Evolutionary conservation across 2,888 invertebrate species (phyloP).

Genomic region (Bedellia somnulentella): DNA sequence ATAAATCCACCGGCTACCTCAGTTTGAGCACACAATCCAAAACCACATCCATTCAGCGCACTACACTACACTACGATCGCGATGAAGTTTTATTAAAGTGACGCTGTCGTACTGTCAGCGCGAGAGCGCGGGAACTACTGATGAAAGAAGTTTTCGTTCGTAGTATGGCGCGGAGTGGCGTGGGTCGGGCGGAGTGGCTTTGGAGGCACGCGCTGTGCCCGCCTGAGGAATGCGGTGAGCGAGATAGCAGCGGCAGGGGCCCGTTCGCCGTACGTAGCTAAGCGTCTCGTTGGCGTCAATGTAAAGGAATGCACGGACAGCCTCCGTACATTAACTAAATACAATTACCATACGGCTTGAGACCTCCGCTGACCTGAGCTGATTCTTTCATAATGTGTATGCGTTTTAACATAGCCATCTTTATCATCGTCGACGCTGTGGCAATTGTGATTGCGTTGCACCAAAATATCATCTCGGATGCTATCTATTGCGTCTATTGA

Average conservation of each 20-base stretch:
- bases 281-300: conserved; percentile 19
- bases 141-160: conserved; percentile 23
- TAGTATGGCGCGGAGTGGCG: conserved; percentile 24
- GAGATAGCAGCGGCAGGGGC: conserved; percentile 20
- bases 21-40: conserved; percentile 26
- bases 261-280: conserved; percentile 11
- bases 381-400: no score
- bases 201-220: conserved; percentile 68
- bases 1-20: conserved; percentile 42
- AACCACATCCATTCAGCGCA: conserved; percentile 49
- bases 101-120: conserved; percentile 7
- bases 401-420: no score
- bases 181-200: conserved; percentile 61
- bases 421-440: no score
- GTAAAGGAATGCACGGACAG: conserved; percentile 31
- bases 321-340: conserved; percentile 28
- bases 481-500: no score
- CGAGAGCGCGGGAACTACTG: conserved; percentile 45
- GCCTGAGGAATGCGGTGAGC: conserved; percentile 45
- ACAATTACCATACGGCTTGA: conserved; percentile 22
- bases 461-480: no score
- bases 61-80: conserved; percentile 23
- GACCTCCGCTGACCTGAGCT: conserved; percentile 8
- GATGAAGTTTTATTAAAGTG: conserved; percentile 1
- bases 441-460: no score